Evolutionary conservation across 2,888 invertebrate genomes (phyloP).

Genomic region (Amiota communis): DNA sequence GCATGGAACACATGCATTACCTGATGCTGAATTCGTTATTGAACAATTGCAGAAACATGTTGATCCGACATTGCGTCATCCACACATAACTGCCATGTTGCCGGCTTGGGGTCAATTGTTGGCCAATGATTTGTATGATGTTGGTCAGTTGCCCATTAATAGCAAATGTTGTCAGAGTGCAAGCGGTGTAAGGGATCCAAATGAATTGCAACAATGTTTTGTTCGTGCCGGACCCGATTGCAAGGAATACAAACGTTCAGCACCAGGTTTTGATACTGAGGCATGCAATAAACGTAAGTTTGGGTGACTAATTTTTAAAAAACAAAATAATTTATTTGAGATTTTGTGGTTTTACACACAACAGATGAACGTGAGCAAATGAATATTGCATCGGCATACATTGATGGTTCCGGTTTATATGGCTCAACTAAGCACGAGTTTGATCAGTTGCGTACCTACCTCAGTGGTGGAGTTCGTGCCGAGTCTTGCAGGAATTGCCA

Average conservation of each 20-base stretch:
- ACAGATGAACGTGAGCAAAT: conserved; percentile 85
- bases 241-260: conserved; percentile 81
- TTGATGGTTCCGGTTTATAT: conserved; percentile 89
- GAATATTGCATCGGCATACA: conserved; percentile 87
- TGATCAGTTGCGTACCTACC: conserved; percentile 80
- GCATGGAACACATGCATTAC: conserved; percentile 76
- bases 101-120: conserved; percentile 87
- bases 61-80: conserved; percentile 76
- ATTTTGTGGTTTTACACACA: not conserved
- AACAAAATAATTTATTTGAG: not conserved
- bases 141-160: conserved; percentile 77
- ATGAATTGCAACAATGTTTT: conserved; percentile 77
- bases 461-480: conserved; percentile 81
- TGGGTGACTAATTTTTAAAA: not conserved
- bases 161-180: conserved; percentile 62
- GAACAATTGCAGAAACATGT: conserved; percentile 76
- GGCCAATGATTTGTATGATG: conserved; percentile 81
- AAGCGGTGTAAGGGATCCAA: conserved; percentile 57
- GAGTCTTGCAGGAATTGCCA: conserved; percentile 80
- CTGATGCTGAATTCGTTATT: conserved; percentile 77
- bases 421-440: conserved; percentile 82
- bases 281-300: conserved; percentile 78
- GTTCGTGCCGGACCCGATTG: conserved; percentile 74
- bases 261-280: conserved; percentile 79
- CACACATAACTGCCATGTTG: conserved; percentile 83